phyloP scores from a whole-genome alignment of 2,797 vertebrate genomes.

The Muscicapa striata region DNA sequence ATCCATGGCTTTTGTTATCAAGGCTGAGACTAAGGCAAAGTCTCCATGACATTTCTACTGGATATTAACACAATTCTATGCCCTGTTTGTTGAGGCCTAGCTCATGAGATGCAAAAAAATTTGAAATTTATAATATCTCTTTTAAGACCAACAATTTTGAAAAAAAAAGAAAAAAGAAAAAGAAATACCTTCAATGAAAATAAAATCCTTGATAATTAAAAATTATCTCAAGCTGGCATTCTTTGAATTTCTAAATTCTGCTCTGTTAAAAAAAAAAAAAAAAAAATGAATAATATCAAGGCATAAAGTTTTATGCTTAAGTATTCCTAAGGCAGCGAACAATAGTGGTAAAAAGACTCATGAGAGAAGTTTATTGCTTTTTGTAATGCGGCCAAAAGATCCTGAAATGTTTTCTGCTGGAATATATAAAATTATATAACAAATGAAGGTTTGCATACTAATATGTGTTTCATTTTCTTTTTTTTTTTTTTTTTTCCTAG shows the following conservation, averaged over 20 bases:
- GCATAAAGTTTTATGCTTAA: background rate
- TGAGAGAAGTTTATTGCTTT: background rate
- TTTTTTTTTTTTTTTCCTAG: background rate
- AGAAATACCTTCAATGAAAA: background rate
- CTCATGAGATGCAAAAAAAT: background rate
- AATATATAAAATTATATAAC: background rate
- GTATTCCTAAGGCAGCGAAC: background rate
- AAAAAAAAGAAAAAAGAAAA: background rate
- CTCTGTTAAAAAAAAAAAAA: background rate
- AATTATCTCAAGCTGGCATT: background rate
- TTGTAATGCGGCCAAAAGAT: background rate
- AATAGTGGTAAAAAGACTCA: background rate
- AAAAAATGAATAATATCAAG: background rate
- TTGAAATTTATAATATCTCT: background rate
- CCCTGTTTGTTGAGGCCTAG: background rate
- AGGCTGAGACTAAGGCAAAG: background rate
- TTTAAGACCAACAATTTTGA: background rate
- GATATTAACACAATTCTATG: background rate
- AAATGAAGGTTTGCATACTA: background rate
- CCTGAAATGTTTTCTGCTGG: background rate
- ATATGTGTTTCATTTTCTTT: background rate
- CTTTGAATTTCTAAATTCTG: background rate
- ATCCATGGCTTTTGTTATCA: background rate
- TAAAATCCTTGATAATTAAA: background rate
- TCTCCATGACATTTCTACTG: background rate